Evolutionary conservation across 2,797 vertebrate species (phyloP), one percentile per base, ranked within the genome.

Genomic region (Catostomus latipinnis): DNA sequence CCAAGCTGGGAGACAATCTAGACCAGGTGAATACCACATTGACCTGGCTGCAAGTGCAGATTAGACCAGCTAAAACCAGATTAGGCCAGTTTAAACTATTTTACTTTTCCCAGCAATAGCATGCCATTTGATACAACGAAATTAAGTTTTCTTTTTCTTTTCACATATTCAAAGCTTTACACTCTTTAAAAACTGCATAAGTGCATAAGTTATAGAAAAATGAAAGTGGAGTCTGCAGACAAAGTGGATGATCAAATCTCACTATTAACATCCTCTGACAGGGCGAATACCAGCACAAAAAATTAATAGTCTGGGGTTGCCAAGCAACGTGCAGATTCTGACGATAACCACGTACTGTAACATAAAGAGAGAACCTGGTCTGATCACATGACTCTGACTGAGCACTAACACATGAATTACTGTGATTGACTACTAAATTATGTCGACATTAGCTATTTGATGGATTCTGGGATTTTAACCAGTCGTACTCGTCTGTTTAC

Each of bases 301-400:
- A 84, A 84, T 84, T 72, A 85, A 86, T 81, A 84, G 82, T 87
- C 81, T 79, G 81, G 10, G 84, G 86, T 87, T 87, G 86, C 86
- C 80, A 71, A 83, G 86, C 86, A 87, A 87, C 84, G 77, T 85
- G 78, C 63, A 77, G 82, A 87, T 87, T 69, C 73, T 68, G 12
- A 74, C 8, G 81, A 85, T 86, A 85, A 80, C 81, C 66, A 67
- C 69, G 60, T 52, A 67, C 71, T 49, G 74, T 72, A 65, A 73
- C 71, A 81, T 74, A 63, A 80, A 73, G 67, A 81, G 71, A 81
- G 81, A 79, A 73, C 50, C 74, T 57, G 81, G 63, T 84, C 67
- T 82, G 70, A 78, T 78, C 68, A 53, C 67, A 62, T 62, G 67
- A 58, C 72, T 74, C 73, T 76, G 85, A 84, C 78, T 14, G 53